Evolutionary conservation across 2,888 invertebrate species (phyloP).

Genomic region (Eumerus sabulonum): DNA sequence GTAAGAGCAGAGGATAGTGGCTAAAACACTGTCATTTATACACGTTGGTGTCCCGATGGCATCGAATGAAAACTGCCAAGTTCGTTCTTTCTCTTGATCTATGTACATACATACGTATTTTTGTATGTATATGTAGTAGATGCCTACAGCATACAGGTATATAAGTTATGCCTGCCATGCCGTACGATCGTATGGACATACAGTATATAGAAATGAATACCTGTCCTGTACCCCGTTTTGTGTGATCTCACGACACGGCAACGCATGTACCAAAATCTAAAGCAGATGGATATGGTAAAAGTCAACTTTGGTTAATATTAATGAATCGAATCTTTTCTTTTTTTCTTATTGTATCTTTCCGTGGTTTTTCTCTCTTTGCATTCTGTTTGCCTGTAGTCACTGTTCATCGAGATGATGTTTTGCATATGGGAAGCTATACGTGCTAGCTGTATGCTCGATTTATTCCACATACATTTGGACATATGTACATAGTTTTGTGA

Average conservation of each 20-base stretch:
- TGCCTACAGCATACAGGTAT: slow-evolving; percentile 14
- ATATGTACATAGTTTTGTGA: slow-evolving; percentile 47
- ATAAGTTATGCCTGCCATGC: slow-evolving; percentile 15
- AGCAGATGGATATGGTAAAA: slow-evolving; percentile 61
- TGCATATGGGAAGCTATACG: slow-evolving; percentile 47
- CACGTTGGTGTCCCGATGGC: slow-evolving; percentile 47
- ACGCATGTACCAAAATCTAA: slow-evolving; percentile 65
- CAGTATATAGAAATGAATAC: slow-evolving; percentile 28
- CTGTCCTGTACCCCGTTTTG: slow-evolving; percentile 9
- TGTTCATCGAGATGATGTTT: slow-evolving; percentile 50
- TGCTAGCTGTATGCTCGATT: slow-evolving; percentile 40
- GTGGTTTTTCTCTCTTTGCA: slow-evolving; percentile 21
- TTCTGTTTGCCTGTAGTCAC: slow-evolving; percentile 33
- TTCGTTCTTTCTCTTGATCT: no score
- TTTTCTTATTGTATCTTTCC: not conserved
- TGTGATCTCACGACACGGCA: slow-evolving; percentile 49
- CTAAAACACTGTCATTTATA: slow-evolving; percentile 60
- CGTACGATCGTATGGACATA: slow-evolving; percentile 22
- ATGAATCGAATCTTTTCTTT: slow-evolving; percentile 19
- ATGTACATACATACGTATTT: slow-evolving; percentile 6
- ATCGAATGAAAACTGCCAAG: slow-evolving; percentile 27
- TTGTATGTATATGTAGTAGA: slow-evolving; percentile 19
- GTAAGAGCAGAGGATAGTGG: slow-evolving; percentile 56
- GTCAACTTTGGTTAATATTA: slow-evolving; percentile 49
- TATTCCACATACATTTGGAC: no score